Base-by-base conservation (phyloP, 92 coral and sea anemone species). In the Bergia puertoricense region DNA sequence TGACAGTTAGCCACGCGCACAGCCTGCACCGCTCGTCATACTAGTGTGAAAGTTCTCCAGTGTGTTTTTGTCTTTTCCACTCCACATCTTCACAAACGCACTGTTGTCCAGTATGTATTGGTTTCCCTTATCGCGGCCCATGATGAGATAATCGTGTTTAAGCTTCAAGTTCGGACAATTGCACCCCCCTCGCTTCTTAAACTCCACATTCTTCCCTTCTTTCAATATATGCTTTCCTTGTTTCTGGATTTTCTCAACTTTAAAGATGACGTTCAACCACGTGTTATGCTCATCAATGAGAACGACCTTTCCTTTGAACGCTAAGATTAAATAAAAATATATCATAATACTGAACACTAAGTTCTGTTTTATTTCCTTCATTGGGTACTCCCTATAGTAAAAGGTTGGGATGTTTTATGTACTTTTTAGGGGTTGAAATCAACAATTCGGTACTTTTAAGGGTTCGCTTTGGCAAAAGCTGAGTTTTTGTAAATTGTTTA, bases 131-230 rank as follows among this genome's bases (percentile, higher is more conserved):
- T 95, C 93, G 48, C 85, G 89, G 23, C 96, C 99, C 96, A 97
- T 92, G 88, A 97, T 86, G 0, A 97, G 92, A 86, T 92, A 97
- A 1, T 97, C 91, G 40, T 67, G 76, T 6, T 89, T 77, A 14
- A 88, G 91, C 6, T 43, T 48, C 76, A 95, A 76, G 5, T 92
- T 88, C 22, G 99, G 98, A 39, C 99, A 97, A 2, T 48, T 74
- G 67, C 99, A 97, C 6, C 86, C 90, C 5, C 93, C 88, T 65
- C 95, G 93, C 87, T 93, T 97, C 81, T 89, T 85, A 79, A 94
- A 97, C 80, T 88, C 92, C 40, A 94, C 51, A 39, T 88, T 23
- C 51, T 86, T 80, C 4, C 92, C 92, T 23, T 77, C 73, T 39
- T 69, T 83, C 74, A 95, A 77, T 73, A 62, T 51, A 5, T 92